Percentiles rank a stretch among this genome's conserved stretches.
These are phyloP conservation scores for Pseudoatta argentina DNA, from an alignment of 1,140 invertebrate genomes.

Conservation along the genomic window DNA sequence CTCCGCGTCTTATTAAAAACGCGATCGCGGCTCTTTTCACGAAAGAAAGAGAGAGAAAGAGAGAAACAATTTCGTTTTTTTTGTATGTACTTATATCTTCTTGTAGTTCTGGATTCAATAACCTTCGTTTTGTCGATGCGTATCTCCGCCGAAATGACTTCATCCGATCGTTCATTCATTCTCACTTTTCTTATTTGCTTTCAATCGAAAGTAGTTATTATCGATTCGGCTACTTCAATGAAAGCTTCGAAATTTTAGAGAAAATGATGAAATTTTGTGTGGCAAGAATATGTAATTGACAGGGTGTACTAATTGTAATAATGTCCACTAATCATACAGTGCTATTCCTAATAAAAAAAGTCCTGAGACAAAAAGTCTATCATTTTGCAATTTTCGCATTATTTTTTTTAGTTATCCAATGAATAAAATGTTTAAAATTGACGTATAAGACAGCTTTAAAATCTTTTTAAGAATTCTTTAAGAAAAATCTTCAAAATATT, in stretches of 20 bases:
- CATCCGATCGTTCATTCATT: slow-evolving; percentile 11
- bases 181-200: neutral
- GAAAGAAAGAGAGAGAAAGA: neutral
- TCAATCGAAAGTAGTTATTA: slow-evolving; percentile 33
- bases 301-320: no score
- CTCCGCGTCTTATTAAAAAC: slow-evolving; percentile 38
- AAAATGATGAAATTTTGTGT: neutral
- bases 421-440: no score
- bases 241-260: neutral
- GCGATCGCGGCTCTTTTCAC: slow-evolving; percentile 8
- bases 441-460: no score
- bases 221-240: neutral
- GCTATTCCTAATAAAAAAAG: no score
- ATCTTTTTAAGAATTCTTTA: no score
- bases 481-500: no score
- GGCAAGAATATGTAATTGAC: neutral
- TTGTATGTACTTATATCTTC: neutral
- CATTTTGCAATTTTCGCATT: no score
- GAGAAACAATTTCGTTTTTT: slow-evolving; percentile 32
- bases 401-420: no score
- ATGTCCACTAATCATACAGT: no score
- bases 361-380: no score
- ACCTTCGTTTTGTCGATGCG: slow-evolving; percentile 53
- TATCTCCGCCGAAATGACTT: slow-evolving; percentile 31
- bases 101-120: slow-evolving; percentile 37